phyloP scores from a whole-genome alignment of 2,888 invertebrate species.

The Portevinia maculata region DNA sequence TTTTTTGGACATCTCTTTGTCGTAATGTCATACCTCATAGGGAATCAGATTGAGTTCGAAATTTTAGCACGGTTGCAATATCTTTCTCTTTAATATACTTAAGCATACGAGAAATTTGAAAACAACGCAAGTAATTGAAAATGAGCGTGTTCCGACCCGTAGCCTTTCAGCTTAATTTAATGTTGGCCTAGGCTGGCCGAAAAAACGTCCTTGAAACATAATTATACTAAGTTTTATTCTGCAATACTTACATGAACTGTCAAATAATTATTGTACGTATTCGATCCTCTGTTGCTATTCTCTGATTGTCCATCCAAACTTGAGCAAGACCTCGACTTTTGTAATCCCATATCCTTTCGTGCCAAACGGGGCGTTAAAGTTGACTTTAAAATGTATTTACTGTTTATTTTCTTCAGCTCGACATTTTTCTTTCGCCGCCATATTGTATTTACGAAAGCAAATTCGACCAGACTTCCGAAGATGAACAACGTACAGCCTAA shows the following conservation, averaged over 20 bases:
- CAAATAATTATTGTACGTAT: slow-evolving; percentile 88
- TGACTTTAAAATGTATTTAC: slow-evolving; percentile 92
- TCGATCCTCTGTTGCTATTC: slow-evolving; percentile 81
- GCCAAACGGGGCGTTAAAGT: slow-evolving; percentile 91
- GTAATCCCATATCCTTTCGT: slow-evolving; percentile 87
- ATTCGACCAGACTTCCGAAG: slow-evolving; percentile 93
- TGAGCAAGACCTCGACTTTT: slow-evolving; percentile 89
- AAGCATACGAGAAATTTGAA: no score
- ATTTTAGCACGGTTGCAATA: no score
- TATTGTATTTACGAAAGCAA: slow-evolving; percentile 94
- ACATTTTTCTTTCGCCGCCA: slow-evolving; percentile 89
- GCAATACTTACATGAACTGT: slow-evolving; percentile 89
- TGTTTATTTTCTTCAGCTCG: slow-evolving; percentile 84
- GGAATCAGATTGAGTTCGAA: no score
- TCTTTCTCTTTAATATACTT: no score
- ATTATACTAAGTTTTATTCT: neutral
- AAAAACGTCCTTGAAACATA: no score
- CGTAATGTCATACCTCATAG: no score
- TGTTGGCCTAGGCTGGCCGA: no score
- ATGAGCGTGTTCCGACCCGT: no score
- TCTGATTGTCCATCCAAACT: slow-evolving; percentile 85
- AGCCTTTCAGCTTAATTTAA: no score
- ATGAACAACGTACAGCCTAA: slow-evolving; percentile 92
- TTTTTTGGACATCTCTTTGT: no score
- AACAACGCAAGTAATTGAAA: no score